Evolutionary conservation across 1,140 invertebrate genomes (phyloP).

Genomic region (Mizuhopecten yessoensis): DNA sequence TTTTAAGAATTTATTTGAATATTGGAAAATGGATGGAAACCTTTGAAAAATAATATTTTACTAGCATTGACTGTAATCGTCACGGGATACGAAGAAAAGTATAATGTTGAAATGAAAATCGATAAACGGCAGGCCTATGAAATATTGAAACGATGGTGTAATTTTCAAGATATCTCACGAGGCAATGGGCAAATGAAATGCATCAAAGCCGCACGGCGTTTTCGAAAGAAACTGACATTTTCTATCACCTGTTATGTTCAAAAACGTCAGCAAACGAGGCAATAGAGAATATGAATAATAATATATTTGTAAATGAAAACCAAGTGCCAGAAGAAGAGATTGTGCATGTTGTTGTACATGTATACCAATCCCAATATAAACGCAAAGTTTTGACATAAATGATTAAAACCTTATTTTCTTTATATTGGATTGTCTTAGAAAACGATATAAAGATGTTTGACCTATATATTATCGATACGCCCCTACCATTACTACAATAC

Average conservation of each 20-base stretch:
- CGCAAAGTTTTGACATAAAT: background rate
- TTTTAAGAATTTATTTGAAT: conserved; percentile 39
- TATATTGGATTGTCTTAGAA: no score
- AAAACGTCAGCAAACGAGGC: no score
- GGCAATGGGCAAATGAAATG: background rate
- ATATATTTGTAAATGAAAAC: no score
- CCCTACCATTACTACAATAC: background rate
- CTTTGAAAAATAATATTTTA: conserved; percentile 23
- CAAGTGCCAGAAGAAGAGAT: no score
- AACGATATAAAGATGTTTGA: no score
- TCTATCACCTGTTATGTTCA: background rate
- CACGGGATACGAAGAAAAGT: background rate
- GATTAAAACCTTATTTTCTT: no score
- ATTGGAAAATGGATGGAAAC: conserved; percentile 6
- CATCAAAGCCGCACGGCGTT: background rate
- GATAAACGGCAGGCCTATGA: background rate
- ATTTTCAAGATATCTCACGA: background rate
- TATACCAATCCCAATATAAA: no score
- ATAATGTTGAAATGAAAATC: background rate
- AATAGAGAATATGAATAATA: no score
- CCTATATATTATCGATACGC: no score
- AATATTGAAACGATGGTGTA: conserved; percentile 26
- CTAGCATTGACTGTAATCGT: conserved; percentile 1
- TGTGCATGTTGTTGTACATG: no score
- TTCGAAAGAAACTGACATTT: background rate